A percentile compares a stretch with the other conserved stretches of the same genome.
Evolutionary conservation across 1,140 invertebrate species (phyloP).

Genomic region (Drosophila tani): DNA sequence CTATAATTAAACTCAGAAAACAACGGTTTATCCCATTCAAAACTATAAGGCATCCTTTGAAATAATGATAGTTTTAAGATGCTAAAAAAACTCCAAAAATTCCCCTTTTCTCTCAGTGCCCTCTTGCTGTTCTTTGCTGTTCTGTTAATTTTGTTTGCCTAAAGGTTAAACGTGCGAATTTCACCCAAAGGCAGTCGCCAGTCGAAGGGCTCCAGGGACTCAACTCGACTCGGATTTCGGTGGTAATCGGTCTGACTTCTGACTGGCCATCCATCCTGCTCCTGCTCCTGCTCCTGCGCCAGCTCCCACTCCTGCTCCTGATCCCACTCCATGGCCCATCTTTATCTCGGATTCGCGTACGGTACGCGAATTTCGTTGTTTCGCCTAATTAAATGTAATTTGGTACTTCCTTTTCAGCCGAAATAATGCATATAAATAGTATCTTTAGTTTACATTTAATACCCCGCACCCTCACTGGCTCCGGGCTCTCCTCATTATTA

Average conservation of each 20-base stretch:
- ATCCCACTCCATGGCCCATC: constrained; percentile 39
- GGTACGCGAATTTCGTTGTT: constrained; percentile 76
- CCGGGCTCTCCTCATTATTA: constrained; percentile 64
- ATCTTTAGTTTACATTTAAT: constrained; percentile 83
- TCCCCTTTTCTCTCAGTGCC: not conserved
- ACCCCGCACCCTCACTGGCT: constrained; percentile 22
- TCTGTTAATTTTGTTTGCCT: constrained; percentile 70
- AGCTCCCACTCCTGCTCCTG: constrained; percentile 29
- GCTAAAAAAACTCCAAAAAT: not conserved
- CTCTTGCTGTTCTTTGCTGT: constrained; percentile 45
- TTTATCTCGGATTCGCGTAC: constrained; percentile 59
- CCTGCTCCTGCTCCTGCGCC: constrained; percentile 25
- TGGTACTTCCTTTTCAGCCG: constrained; percentile 84
- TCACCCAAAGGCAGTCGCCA: constrained; percentile 66
- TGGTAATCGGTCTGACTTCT: constrained; percentile 82
- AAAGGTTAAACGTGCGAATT: constrained; percentile 84
- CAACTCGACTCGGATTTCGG: constrained; percentile 57
- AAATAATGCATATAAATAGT: constrained; percentile 84
- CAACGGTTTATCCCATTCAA: no score
- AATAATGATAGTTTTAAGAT: not conserved
- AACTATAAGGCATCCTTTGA: no score
- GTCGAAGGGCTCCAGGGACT: constrained; percentile 47
- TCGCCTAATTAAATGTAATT: constrained; percentile 85
- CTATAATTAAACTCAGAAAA: no score
- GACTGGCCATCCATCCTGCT: constrained; percentile 56